These are phyloP conservation scores for Micropoecilia bifurca DNA, from an alignment of 2,797 vertebrate genomes.

Conservation along the genomic window DNA sequence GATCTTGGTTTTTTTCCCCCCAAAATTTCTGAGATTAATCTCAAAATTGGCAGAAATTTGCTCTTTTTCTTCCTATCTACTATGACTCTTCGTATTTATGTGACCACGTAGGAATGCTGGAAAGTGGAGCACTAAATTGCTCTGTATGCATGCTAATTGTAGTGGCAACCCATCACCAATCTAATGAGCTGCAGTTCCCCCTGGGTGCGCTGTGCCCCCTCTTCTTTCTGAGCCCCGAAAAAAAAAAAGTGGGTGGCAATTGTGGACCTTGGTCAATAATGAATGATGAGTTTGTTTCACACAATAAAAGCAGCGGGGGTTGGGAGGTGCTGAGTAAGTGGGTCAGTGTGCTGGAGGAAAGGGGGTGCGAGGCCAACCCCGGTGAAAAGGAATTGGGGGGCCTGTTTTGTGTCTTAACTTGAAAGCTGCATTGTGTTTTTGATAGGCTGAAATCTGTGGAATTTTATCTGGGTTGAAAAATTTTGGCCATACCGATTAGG, in stretches of 20 bases:
- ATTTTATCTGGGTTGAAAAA: conserved; percentile 54
- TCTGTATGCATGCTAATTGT: conserved; percentile 79
- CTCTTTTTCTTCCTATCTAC: too few relatives aligned
- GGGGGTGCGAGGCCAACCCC: conserved; percentile 62
- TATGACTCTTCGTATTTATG: too few relatives aligned
- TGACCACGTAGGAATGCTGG: conserved; percentile 71
- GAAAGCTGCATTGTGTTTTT: conserved; percentile 67
- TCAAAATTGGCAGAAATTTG: too few relatives aligned
- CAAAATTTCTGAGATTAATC: too few relatives aligned
- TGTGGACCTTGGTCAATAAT: conserved; percentile 83
- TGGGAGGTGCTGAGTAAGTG: conserved; percentile 80
- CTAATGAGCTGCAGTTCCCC: conserved; percentile 79
- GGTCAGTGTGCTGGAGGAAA: conserved; percentile 80
- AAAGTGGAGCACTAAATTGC: conserved; percentile 78
- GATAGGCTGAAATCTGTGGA: conserved; percentile 60
- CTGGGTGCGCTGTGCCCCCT: conserved; percentile 54
- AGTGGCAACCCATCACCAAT: conserved; percentile 82
- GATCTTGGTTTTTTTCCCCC: too few relatives aligned
- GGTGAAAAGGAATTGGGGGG: conserved; percentile 58
- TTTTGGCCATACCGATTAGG: conserved; percentile 8
- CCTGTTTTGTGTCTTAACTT: conserved; percentile 72
- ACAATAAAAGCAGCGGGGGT: conserved; percentile 83
- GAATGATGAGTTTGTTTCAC: conserved; percentile 89
- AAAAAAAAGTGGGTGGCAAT: conserved; percentile 74
- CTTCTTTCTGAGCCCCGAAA: conserved; percentile 49